phyloP scores from a whole-genome alignment of 2,113 vertebrate species.

The Rostratula benghalensis region DNA sequence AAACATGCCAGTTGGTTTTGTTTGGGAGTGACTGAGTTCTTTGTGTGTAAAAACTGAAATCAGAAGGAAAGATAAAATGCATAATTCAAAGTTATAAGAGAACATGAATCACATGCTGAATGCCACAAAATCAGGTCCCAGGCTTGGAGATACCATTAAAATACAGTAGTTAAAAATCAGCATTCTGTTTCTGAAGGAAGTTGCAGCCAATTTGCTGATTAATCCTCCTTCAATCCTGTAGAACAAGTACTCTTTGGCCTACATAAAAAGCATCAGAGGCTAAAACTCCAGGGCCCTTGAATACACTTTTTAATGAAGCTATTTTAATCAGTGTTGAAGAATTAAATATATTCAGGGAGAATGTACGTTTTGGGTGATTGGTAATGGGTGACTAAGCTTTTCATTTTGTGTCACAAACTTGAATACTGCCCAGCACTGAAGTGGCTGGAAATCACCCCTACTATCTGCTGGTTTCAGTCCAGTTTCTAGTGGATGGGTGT shows the following conservation, averaged over 20 bases:
- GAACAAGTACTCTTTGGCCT: constrained; percentile 60
- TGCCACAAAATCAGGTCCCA: constrained; percentile 27
- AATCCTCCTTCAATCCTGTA: constrained; percentile 46
- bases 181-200: constrained; percentile 55
- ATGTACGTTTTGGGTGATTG: background rate
- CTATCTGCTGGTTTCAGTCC: background rate
- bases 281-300: constrained; percentile 47
- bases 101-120: constrained; percentile 50
- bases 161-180: constrained; percentile 53
- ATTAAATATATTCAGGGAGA: background rate
- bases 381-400: background rate
- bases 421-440: background rate
- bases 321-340: constrained; percentile 52
- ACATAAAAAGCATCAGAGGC: constrained; percentile 37
- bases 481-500: background rate
- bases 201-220: constrained; percentile 64
- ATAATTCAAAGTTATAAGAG: constrained; percentile 11
- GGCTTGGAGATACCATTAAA: constrained; percentile 33
- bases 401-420: background rate
- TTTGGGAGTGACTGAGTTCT: background rate
- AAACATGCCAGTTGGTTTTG: background rate
- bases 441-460: background rate
- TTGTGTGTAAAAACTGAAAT: background rate
- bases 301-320: constrained; percentile 41
- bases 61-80: background rate